Conservation (phyloP, 2,797 vertebrate species). For the Scyliorhinus canicula region DNA sequence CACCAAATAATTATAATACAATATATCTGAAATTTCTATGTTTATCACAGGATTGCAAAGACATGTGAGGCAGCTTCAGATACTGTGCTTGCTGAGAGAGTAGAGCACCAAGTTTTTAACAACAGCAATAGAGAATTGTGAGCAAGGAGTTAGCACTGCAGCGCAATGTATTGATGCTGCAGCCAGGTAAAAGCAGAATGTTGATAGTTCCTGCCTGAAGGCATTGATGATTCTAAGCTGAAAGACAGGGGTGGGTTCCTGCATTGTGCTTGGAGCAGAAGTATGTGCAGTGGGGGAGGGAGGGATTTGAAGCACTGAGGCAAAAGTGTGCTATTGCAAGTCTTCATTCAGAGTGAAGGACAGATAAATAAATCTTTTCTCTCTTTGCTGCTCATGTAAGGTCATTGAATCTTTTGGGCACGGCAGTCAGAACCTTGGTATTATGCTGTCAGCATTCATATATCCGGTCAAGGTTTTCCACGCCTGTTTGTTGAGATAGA, state of each 20-base stretch:
- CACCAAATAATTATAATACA: too few relatives aligned
- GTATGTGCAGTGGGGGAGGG: neutral
- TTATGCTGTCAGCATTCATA: neutral
- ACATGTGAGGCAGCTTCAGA: too few relatives aligned
- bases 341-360: neutral
- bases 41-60: too few relatives aligned
- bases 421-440: neutral
- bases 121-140: neutral
- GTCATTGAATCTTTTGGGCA: neutral
- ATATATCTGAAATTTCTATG: too few relatives aligned
- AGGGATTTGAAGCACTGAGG: neutral
- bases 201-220: neutral
- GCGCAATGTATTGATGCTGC: neutral
- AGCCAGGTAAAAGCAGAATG: neutral
- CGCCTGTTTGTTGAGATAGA: neutral
- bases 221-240: neutral
- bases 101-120: too few relatives aligned
- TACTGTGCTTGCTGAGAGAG: too few relatives aligned
- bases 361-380: neutral
- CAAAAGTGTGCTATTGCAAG: neutral
- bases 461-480: neutral
- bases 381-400: neutral
- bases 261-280: neutral
- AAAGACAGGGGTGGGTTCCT: neutral
- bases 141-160: neutral